Evolutionary conservation across 2,888 invertebrate species (phyloP).

Genomic region (Leuctra nigra): DNA sequence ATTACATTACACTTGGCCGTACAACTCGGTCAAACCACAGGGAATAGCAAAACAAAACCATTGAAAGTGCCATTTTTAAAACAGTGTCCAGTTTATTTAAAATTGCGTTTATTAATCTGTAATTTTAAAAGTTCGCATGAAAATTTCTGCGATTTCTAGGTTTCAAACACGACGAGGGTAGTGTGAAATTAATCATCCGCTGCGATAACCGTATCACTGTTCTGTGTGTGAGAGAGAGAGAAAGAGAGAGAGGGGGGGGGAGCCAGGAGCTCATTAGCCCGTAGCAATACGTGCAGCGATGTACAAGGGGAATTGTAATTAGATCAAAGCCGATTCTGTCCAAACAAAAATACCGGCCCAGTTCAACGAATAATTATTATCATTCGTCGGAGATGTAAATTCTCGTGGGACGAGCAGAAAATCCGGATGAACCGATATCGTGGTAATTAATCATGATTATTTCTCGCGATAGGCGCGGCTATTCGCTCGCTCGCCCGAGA

Average conservation of each 20-base stretch:
- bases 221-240: too few species aligned
- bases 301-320: not conserved
- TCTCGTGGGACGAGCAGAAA: slow-evolving; percentile 14
- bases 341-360: slow-evolving; percentile 11
- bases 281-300: not conserved
- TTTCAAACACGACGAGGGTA: too few species aligned
- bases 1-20: too few species aligned
- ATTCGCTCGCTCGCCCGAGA: too few species aligned
- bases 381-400: slow-evolving; percentile 13
- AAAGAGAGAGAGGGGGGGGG: not conserved
- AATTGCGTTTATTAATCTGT: too few species aligned
- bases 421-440: slow-evolving; percentile 14
- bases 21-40: too few species aligned
- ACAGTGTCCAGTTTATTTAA: too few species aligned
- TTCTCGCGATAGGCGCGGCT: not conserved
- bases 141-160: too few species aligned
- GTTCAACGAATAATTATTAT: slow-evolving; percentile 14
- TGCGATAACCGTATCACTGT: slow-evolving; percentile 10
- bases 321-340: slow-evolving; percentile 5
- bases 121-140: too few species aligned
- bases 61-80: too few species aligned
- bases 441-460: slow-evolving; percentile 14
- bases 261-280: not conserved
- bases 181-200: slow-evolving; percentile 3
- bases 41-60: too few species aligned